Conservation (phyloP, 1,140 invertebrate species). For the Camponotus floridanus region DNA sequence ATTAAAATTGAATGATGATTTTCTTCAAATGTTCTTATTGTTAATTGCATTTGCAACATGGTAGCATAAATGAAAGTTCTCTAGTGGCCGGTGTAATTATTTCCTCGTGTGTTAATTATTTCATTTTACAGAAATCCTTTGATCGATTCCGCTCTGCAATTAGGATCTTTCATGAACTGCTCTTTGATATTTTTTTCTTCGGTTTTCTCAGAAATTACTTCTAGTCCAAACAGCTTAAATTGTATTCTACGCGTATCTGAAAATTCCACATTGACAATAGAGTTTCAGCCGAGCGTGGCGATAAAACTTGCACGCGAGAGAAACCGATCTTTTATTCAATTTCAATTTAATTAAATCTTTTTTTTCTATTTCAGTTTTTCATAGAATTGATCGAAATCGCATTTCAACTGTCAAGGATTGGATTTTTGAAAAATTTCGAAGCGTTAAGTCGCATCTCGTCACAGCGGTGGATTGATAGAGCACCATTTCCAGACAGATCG, state of each 20-base stretch:
- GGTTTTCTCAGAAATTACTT: slow-evolving; percentile 3
- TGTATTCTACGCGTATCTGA: not conserved
- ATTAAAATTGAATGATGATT: slow-evolving; percentile 23
- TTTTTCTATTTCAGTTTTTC: not conserved
- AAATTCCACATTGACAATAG: not conserved
- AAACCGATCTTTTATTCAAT: not conserved
- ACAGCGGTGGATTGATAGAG: slow-evolving; percentile 29
- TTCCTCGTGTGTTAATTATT: slow-evolving; percentile 43
- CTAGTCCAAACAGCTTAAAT: not conserved
- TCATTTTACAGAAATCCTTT: slow-evolving; percentile 37
- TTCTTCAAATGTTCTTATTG: slow-evolving; percentile 52
- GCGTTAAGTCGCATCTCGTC: slow-evolving; percentile 28
- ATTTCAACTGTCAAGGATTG: not conserved
- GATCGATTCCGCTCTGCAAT: slow-evolving; percentile 22
- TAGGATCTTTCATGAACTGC: slow-evolving; percentile 34
- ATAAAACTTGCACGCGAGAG: not conserved
- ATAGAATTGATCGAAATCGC: not conserved
- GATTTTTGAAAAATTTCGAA: slow-evolving; percentile 1
- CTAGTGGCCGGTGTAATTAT: slow-evolving; percentile 49
- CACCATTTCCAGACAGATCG: slow-evolving; percentile 31
- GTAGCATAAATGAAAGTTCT: not conserved
- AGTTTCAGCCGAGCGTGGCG: not conserved
- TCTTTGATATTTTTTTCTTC: slow-evolving; percentile 23
- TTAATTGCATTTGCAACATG: slow-evolving; percentile 35
- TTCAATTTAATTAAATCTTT: not conserved